Conservation (phyloP, 1,140 invertebrate species). For the Phymastichus coffea region DNA sequence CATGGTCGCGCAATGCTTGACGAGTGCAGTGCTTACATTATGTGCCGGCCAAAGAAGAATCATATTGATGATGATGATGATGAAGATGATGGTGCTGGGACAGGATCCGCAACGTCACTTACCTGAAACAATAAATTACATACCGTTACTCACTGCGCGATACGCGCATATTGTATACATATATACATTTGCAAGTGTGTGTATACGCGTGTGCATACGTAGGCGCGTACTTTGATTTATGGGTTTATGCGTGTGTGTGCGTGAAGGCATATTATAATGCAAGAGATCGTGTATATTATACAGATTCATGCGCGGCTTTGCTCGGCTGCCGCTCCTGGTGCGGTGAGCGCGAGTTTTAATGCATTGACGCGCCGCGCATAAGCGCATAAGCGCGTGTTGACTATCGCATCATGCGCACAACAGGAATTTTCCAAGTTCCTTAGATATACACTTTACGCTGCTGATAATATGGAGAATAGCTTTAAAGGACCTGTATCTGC, state of each 20-base stretch:
- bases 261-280: constrained; percentile 49
- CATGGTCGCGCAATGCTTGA: constrained; percentile 37
- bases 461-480: too few relatives aligned
- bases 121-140: constrained; percentile 60
- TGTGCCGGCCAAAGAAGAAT: constrained; percentile 40
- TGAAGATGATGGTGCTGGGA: not conserved
- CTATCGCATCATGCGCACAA: constrained; percentile 35
- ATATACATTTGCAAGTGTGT: too few relatives aligned
- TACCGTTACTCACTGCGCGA: constrained; percentile 43
- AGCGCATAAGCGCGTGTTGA: constrained; percentile 30
- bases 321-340: too few relatives aligned
- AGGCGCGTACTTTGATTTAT: not conserved
- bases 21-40: constrained; percentile 55
- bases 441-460: too few relatives aligned
- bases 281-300: too few relatives aligned
- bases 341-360: constrained; percentile 11
- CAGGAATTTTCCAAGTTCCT: constrained; percentile 38
- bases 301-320: constrained; percentile 23
- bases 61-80: too few relatives aligned
- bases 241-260: constrained; percentile 21
- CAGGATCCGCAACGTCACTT: constrained; percentile 48
- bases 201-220: not conserved
- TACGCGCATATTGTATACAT: too few relatives aligned
- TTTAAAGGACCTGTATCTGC: too few relatives aligned
- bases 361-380: constrained; percentile 4